phyloP scores from a whole-genome alignment of 2,113 vertebrate genomes.

The Hydrolagus affinis region DNA sequence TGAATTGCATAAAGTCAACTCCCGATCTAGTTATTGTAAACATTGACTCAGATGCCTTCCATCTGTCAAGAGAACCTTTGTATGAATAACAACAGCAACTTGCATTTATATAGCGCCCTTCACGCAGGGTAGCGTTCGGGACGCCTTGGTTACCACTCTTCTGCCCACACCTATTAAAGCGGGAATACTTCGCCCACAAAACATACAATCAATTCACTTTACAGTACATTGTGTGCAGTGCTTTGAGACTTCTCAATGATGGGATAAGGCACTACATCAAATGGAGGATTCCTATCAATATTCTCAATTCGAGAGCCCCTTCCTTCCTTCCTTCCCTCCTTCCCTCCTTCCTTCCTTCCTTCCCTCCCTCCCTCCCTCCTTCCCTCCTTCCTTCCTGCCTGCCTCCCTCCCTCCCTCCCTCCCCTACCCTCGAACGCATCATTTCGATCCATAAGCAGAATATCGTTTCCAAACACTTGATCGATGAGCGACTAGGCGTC shows the following conservation, averaged over 20 bases:
- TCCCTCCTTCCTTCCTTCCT: conserved; percentile 34
- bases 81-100: no score
- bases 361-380: conserved; percentile 34
- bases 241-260: conserved; percentile 44
- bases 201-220: background rate
- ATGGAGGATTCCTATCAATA: no score
- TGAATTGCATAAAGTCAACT: background rate
- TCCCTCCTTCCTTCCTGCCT: conserved; percentile 34
- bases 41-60: background rate
- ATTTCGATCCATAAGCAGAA: no score
- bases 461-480: conserved; percentile 34
- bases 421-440: conserved; percentile 31
- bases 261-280: conserved; percentile 40
- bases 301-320: conserved; percentile 39
- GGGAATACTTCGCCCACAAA: background rate
- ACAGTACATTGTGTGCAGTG: conserved; percentile 22
- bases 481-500: conserved; percentile 33
- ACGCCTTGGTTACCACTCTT: no score
- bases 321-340: conserved; percentile 34
- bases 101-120: no score
- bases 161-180: conserved; percentile 21
- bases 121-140: no score
- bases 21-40: background rate
- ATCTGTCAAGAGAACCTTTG: background rate
- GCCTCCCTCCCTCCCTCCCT: conserved; percentile 35